Conservation (phyloP, 2,888 invertebrate genomes). For the Eubasilissa splendida region DNA sequence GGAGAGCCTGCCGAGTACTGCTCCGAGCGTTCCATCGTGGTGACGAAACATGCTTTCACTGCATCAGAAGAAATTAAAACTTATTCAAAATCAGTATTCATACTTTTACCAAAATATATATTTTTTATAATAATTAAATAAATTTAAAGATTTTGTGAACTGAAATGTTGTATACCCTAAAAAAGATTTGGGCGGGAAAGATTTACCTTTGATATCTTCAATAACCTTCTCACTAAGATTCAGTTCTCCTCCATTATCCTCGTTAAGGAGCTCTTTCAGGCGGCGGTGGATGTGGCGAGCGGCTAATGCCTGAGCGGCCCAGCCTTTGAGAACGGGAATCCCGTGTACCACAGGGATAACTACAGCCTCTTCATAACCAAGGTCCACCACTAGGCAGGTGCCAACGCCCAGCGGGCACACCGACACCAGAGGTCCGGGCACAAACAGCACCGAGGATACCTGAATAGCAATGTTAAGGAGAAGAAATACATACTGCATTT, state of each 20-base stretch:
- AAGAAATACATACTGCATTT: not conserved
- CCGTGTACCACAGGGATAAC: constrained; percentile 91
- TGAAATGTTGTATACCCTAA: no score
- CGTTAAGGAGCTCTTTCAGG: constrained; percentile 69
- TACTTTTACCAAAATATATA: no score
- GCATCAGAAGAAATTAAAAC: constrained; percentile 57
- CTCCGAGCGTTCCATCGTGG: constrained; percentile 79
- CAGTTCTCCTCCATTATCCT: constrained; percentile 67
- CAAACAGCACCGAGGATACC: constrained; percentile 85
- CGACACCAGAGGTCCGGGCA: constrained; percentile 89
- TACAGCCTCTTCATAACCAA: constrained; percentile 89
- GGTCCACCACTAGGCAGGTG: constrained; percentile 88
- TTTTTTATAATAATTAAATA: no score
- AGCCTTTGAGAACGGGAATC: constrained; percentile 86
- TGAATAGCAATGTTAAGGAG: constrained; percentile 59
- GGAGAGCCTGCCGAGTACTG: constrained; percentile 68
- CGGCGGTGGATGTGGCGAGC: constrained; percentile 81
- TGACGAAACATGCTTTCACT: constrained; percentile 92
- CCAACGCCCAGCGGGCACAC: constrained; percentile 87
- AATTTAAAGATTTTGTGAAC: no score
- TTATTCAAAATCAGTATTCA: not conserved
- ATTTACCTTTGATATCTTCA: constrained; percentile 82
- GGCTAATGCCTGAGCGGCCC: constrained; percentile 87
- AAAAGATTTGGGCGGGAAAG: no score
- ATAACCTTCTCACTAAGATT: constrained; percentile 73